Base-by-base conservation (phyloP, 2,797 vertebrate genomes). In the Crypturellus tataupa region DNA sequence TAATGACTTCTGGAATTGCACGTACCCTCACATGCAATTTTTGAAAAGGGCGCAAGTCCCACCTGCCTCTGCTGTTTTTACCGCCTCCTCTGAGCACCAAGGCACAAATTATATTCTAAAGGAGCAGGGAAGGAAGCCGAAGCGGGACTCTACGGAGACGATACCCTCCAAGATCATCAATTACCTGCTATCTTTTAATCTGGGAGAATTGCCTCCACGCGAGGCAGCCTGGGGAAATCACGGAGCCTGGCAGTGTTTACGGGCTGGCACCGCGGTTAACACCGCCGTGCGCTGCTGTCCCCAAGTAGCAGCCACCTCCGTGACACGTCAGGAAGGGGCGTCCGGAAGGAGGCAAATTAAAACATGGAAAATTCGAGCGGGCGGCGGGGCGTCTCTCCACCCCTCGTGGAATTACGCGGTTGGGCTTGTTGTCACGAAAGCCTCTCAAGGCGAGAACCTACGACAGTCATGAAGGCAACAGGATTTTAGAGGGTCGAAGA, bases 141-240 rank as follows among this genome's bases (percentile, higher is more conserved):
- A 85, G 44, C 1, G n/a, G 75, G 71, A 93, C 90, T 87, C 89
- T 64, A 11, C 1, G 27, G 95, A 95, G 94, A 95, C 68, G 37
- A 60, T 8, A 0, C 89, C 92, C 92, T 94, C 72, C 5, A 94
- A 96, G 89, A 87, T 75, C 71, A 81, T 60, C 90, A 94, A 49
- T 90, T 87, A 93, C 84, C 92, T 84, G 78, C 2, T 65, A 14
- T 6, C 64, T 85, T 83, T 53, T 47, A 27, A 77, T 92, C 24
- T 11, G 33, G 33, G 84, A 92, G 87, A 92, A 82, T 77, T 94
- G 79, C 35, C 76, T 93, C 64, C 81, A 82, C 20, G 79, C 77
- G 51, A 73, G 16, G 59, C 89, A 80, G 68, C 89, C 92, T 92
- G 13, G 89, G 95, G 96, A 95, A 94, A 95, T 94, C 9, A 72